Conservation (phyloP, 2,113 vertebrate genomes). For the Zosterops pallidus region DNA sequence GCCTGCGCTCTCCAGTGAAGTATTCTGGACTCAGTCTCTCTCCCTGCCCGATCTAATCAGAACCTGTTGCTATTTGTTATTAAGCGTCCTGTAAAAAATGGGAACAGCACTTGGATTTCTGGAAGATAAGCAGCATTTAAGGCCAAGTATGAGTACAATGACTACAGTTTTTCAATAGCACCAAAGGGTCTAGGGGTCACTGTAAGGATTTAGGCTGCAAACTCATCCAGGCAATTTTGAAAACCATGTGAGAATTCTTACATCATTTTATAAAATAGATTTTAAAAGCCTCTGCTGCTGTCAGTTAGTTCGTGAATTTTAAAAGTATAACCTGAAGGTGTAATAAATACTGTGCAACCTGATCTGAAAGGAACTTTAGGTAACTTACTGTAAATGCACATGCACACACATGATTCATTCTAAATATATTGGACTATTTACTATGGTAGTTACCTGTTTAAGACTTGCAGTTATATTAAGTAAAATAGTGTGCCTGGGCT, state of each 20-base stretch:
- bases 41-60: background rate
- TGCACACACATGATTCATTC: slow-evolving; percentile 42
- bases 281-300: slow-evolving; percentile 6
- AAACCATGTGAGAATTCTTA: background rate
- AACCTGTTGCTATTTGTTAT: background rate
- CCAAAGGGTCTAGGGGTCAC: background rate
- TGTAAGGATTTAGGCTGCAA: background rate
- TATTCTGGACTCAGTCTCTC: background rate
- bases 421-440: slow-evolving; percentile 79
- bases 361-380: slow-evolving; percentile 37
- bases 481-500: slow-evolving; percentile 83
- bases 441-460: slow-evolving; percentile 77
- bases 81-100: background rate
- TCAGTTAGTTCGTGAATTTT: slow-evolving; percentile 31
- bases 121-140: background rate
- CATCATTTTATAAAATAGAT: background rate
- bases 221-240: background rate
- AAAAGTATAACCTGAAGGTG: slow-evolving; percentile 42
- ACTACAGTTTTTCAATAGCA: background rate
- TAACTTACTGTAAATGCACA: background rate
- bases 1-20: background rate
- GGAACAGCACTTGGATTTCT: background rate
- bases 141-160: background rate
- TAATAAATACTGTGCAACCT: slow-evolving; percentile 30
- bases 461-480: slow-evolving; percentile 86